Conservation (phyloP, 64 coral and sea anemone genomes). For the Trachythela sp. region DNA sequence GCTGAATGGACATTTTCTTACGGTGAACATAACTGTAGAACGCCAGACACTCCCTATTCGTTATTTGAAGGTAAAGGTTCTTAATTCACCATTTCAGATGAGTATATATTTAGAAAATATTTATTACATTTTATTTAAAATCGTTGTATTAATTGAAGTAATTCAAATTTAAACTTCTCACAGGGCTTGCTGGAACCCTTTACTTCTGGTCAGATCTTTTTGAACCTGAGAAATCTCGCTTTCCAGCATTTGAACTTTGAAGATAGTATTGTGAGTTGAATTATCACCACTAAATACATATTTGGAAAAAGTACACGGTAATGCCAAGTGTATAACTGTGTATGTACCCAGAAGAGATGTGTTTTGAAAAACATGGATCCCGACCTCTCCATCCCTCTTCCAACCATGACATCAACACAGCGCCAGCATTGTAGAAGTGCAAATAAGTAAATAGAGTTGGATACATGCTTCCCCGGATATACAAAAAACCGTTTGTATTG, state of each 20-base stretch:
- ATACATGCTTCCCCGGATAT: no score
- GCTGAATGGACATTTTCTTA: conserved; percentile 96
- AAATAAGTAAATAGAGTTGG: no score
- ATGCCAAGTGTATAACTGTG: no score
- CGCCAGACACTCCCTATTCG: conserved; percentile 72
- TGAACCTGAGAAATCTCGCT: not conserved
- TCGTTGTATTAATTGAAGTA: no score
- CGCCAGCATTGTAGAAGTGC: no score
- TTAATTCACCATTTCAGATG: not conserved
- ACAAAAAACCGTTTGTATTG: no score
- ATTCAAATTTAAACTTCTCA: not conserved
- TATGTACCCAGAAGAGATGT: no score
- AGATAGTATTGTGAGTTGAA: not conserved
- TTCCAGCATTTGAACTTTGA: conserved; percentile 21
- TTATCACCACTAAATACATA: not conserved
- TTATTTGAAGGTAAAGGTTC: conserved; percentile 79
- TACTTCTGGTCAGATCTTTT: conserved; percentile 24
- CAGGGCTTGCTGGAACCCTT: conserved; percentile 14
- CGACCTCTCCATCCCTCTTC: no score
- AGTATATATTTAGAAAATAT: not conserved
- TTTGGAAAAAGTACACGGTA: no score
- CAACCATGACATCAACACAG: no score
- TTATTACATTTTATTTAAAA: not conserved
- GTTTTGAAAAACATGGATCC: no score
- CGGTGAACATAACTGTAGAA: conserved; percentile 73